These are phyloP conservation scores for Furnarius figulus DNA, from an alignment of 2,113 vertebrate species.

Conservation along the genomic window DNA sequence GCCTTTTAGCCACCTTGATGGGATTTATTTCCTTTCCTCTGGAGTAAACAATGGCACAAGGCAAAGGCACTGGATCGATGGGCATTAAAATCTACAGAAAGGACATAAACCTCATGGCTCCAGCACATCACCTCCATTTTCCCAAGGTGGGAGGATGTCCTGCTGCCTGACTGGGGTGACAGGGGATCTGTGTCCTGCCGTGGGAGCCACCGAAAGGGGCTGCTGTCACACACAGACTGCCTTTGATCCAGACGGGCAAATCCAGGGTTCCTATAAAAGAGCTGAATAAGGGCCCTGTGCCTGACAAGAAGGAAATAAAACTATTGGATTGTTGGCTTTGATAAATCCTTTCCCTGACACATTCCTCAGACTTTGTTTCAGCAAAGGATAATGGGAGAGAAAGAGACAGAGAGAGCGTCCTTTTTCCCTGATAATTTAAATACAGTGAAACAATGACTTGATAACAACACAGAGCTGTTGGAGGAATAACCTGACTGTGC, in stretches of 20 bases:
- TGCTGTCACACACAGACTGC: background rate
- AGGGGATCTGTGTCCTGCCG: background rate
- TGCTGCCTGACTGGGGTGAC: background rate
- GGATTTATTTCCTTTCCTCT: background rate
- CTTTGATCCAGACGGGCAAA: constrained; percentile 13
- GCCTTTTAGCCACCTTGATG: background rate
- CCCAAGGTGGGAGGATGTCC: background rate
- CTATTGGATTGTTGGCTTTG: constrained; percentile 37
- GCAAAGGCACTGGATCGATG: background rate
- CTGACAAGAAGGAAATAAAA: constrained; percentile 53
- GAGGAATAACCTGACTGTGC: constrained; percentile 14
- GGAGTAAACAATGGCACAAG: background rate
- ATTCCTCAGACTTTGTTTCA: constrained; percentile 35
- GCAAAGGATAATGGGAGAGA: constrained; percentile 1
- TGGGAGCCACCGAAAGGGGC: background rate
- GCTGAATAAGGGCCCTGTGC: background rate
- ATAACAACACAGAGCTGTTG: constrained; percentile 19
- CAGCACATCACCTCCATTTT: background rate
- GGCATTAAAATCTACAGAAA: background rate
- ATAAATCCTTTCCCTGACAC: constrained; percentile 47
- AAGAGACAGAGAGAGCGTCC: background rate
- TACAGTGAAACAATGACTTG: constrained; percentile 1
- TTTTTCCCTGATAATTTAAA: constrained; percentile 26
- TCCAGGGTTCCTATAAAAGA: background rate
- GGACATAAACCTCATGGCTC: background rate